Evolutionary conservation across 1,140 invertebrate genomes (phyloP), one percentile per base, ranked within the genome.

Genomic region (Hycleus cichorii): DNA sequence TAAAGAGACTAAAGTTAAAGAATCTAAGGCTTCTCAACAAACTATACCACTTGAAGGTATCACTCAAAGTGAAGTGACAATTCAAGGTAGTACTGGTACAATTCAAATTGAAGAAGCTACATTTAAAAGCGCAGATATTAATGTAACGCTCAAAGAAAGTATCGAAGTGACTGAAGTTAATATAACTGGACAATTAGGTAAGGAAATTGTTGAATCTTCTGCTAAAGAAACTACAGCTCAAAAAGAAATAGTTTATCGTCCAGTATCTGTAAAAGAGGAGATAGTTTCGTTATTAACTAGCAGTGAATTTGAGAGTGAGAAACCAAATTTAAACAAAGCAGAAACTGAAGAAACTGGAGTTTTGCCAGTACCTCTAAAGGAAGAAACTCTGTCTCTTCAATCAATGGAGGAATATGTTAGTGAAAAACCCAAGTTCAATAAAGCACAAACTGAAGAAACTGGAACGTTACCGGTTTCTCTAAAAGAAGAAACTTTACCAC

Each of bases 81-180:
- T 71, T 2, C 69, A 80, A 44, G 79, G 81, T 11, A 60, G 54
- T 32, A 66, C 63, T 10, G 47, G 60, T 32, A 26, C 39, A 7
- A 46, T 68, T 11, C 27, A 61, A 39, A 70, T 72, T 24, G 66
- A 71, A 56, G 65, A 70, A 47, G 62, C 68, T 3, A 63, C 69
- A 38, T 57, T 63, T 7, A 69, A 70, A 58, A 72, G 52, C 49
- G 79, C 74, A 3, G 70, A 69, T n/a, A 52, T 77, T 8, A 63
- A 60, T 18, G 72, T 81, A 48, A 70, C 73, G 38, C 74, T 77
- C 57, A 72, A 70, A 39, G 75, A 76, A 62, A 72, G 76, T 57
- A 44, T 83, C 4, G 74, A 68, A 1, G 69, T 81, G 12, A 76
- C 73, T 42, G 69, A 82, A 67, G 70, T 80, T 3, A 60, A 74